Evolutionary conservation across 2,888 invertebrate genomes (phyloP).

Genomic region (Gortyna flavago): DNA sequence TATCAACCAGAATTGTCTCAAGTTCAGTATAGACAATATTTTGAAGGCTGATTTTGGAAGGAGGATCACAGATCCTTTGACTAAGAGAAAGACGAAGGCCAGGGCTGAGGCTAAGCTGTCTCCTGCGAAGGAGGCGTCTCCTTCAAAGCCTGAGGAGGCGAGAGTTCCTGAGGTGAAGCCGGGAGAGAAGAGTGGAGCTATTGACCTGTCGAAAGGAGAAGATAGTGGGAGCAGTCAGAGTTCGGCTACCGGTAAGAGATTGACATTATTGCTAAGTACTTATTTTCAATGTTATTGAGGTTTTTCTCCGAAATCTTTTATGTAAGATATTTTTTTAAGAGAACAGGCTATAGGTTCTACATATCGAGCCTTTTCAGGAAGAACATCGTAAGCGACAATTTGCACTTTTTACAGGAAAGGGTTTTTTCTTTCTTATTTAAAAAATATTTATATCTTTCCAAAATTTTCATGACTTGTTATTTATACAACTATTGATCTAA

Average conservation of each 20-base stretch:
- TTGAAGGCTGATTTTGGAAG: conserved; percentile 95
- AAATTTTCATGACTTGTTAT: too few relatives aligned
- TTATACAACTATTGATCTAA: too few relatives aligned
- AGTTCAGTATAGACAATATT: conserved; percentile 96
- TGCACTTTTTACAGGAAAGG: too few relatives aligned
- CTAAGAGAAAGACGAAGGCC: conserved; percentile 89
- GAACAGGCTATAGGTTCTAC: too few relatives aligned
- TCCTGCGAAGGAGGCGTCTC: conserved; percentile 78
- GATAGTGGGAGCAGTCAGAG: conserved; percentile 85
- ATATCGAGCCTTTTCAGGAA: too few relatives aligned
- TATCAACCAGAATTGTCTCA: conserved; percentile 91
- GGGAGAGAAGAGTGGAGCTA: conserved; percentile 82
- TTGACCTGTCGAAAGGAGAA: conserved; percentile 86
- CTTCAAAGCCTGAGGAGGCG: conserved; percentile 79
- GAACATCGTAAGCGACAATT: too few relatives aligned
- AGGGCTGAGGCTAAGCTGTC: conserved; percentile 79
- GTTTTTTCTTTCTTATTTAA: too few relatives aligned
- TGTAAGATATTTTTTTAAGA: too few relatives aligned
- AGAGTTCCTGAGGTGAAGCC: conserved; percentile 85
- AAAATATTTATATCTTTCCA: too few relatives aligned
- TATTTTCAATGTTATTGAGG: too few relatives aligned
- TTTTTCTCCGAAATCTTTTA: too few relatives aligned
- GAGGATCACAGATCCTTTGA: conserved; percentile 92
- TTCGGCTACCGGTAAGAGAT: conserved; percentile 87
- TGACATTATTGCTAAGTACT: conserved; percentile 38